Evolutionary conservation across 2,113 vertebrate genomes (phyloP), one percentile per base, ranked within the genome.

Genomic region (Leucopsar rothschildi): DNA sequence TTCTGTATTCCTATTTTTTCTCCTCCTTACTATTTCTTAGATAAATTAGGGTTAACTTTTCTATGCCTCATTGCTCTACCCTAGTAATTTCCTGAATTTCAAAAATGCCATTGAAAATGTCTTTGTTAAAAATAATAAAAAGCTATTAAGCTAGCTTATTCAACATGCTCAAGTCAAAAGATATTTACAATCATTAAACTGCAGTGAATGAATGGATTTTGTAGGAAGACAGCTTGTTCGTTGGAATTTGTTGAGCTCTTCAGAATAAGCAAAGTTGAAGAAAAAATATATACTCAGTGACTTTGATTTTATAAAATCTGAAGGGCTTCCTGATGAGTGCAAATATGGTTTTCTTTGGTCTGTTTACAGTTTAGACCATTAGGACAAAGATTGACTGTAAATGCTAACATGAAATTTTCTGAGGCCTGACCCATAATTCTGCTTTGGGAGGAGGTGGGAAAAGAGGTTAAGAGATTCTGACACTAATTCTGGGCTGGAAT

Each of bases 101-200:
- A 90, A 56, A 94, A 93, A 92, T 75, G 61, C 84, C 76, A 75
- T 83, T 95, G 92, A 96, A 83, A 49, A 45, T 60, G 55, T 71
- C 93, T 94, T 83, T 93, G 79, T 96, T 90, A 93, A 93, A 92
- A 96, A 88, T 90, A 83, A 95, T 96, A 95, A 93, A 75, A 88
- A 81, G 68, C 72, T 78, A 73, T 90, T 90, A 92, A 82, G 24
- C 56, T 86, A 75, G 31, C 69, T 92, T 92, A 88, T 93, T 96
- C 85, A 93, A 47, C 42, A 44, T 47, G 76, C 64, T 93, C 53
- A 88, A 83, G 31, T 95, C 71, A 88, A 88, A 95, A 96, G 77
- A 92, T 75, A 83, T 33, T 65, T 70, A 90, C 68, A 82, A 33
- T 88, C 82, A 90, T 86, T 92, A 82, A 85, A 81, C 53, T 76